phyloP scores from a whole-genome alignment of 2,797 vertebrate species.

The Pangasius larnaudii region DNA sequence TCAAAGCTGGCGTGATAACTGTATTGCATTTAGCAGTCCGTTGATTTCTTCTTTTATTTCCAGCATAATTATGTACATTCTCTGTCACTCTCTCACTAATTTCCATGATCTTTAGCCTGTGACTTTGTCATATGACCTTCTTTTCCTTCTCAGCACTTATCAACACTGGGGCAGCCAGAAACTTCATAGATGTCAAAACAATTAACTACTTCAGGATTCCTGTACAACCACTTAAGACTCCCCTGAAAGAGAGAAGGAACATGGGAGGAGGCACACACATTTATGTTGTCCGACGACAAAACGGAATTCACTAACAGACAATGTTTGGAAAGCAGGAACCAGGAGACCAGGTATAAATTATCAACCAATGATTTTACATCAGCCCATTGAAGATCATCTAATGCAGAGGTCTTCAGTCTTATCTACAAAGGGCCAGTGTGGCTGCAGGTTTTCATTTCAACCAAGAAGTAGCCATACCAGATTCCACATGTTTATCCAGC shows the following conservation, averaged over 20 bases:
- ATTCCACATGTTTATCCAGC: constrained; percentile 2
- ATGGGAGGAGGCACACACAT: neutral
- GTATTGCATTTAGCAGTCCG: neutral
- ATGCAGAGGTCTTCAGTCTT: neutral
- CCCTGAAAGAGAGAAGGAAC: neutral
- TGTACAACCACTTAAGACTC: neutral
- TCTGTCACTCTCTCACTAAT: constrained; percentile 10
- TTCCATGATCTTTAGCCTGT: neutral
- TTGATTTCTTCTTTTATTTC: neutral
- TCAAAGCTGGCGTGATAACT: neutral
- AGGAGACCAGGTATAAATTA: neutral
- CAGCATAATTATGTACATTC: constrained; percentile 7
- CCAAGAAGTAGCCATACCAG: neutral
- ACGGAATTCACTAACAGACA: neutral
- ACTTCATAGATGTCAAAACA: constrained; percentile 17
- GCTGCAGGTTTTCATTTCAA: neutral
- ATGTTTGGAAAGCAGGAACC: neutral
- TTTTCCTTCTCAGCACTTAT: neutral
- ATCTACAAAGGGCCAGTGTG: neutral
- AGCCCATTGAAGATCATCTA: neutral
- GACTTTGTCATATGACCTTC: constrained; percentile 4
- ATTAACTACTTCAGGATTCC: neutral
- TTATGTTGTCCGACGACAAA: neutral
- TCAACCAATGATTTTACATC: neutral
- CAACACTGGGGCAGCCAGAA: neutral